Evolutionary conservation across 2,113 vertebrate species (phyloP), one percentile per base, ranked within the genome.

Genomic region (Carlito syrichta): DNA sequence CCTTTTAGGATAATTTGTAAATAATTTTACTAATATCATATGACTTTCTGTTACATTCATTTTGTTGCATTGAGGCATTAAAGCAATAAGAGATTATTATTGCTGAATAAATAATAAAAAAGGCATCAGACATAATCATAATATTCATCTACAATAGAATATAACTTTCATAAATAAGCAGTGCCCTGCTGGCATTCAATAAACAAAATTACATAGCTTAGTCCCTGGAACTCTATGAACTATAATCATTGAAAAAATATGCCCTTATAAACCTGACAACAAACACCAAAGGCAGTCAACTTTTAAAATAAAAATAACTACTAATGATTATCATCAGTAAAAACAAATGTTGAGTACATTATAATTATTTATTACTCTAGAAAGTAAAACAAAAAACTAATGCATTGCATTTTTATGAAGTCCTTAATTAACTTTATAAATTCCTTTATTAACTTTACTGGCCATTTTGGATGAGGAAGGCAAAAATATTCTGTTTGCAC

Each of bases 31-130:
- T 96, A 13, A 38, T 48, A 40, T 68, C 73, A 82, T 90, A 40
- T 62, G 35, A 43, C 63, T 96, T 93, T 12, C 30, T 88, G 3
- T 94, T 96, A 86, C 14, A 94, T 60, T 91, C 40, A 58, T 96
- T 96, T 88, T 76, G 50, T 89, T 89, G 0, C 48, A 23, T 1
- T 95, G 62, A 91, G 69, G 68, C 12, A 92, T 83, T 86, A 93
- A 83, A 84, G 68, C 60, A 93, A 63, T 91, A 82, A 43, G 43
- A 95, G 50, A 95, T 91, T 83, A 83, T 89, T 97, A 91, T 69
- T 89, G 27, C 5, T 86, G 17, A 84, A 71, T 0, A 94, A 58
- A 91, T 91, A 96, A 92, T 92, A 90, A 93, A 96, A 96, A 97
- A 60, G 45, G 43, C n/a, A 97, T 68, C 56, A 86, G 8, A 66